Base-by-base conservation (phyloP, 2,797 vertebrate species). In the Syngnathus acus region DNA sequence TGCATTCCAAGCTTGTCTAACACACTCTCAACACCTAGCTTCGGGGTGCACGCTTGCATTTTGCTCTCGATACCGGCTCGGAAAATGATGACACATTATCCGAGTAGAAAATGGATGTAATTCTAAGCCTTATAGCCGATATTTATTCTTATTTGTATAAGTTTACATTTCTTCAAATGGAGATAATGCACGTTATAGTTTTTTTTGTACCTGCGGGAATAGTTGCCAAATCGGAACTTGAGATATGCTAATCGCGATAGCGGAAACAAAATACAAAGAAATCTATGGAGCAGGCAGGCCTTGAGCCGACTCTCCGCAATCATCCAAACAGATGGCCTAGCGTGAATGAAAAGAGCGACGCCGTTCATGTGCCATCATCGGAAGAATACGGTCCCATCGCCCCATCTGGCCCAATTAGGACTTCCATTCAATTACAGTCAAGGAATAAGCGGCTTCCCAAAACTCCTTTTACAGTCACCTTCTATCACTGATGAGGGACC, bases 331-430 rank as follows among this genome's bases (percentile, higher is more conserved):
- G 85, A 87, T 88, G 86, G 84, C 54, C 9, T 48, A 57, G 71
- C 65, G 73, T 77, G 71, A 79, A 82, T 78, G 76, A 55, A 59
- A 67, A 78, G 65, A 79, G 69, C 77, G 74, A 79, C 81, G 83
- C 76, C 66, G 68, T 68, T 83, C 78, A 82, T 72, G 72, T 69
- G 78, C 72, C 64, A 71, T 72, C 66, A 80, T 72, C 70, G 74
- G 59, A 67, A 66, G 68, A 59, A 80, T 32, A 85, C 68, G 78
- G 68, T 81, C 73, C 70, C 75, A 72, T 75, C 62, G 69, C 76
- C 86, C 87, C 87, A 87, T 87, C 84, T 88, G 86, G 86, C 74
- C 81, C 88, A 84, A 88, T 90, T 90, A 87, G 78, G 72, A 68
- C 65, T 74, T 76, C 68, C 70, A 78, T 83, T 81, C 42, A 68